Evolutionary conservation across 2,797 vertebrate genomes (phyloP).

Genomic region (Melanitta fusca): DNA sequence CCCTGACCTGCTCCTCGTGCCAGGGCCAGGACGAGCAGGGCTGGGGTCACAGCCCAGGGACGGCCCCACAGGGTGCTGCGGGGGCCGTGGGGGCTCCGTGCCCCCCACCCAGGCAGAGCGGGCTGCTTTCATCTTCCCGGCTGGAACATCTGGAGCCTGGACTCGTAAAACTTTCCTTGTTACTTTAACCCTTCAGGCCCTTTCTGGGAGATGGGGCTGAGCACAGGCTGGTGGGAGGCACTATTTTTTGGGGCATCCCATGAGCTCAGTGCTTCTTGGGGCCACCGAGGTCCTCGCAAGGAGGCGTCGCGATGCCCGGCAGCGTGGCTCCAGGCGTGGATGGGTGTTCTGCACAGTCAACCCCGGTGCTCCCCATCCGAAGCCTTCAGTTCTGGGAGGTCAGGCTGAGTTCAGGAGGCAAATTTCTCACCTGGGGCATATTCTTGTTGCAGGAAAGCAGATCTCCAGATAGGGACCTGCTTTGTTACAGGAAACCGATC

Average conservation of each 20-base stretch:
- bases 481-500: neutral
- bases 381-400: conserved; percentile 13
- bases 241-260: neutral
- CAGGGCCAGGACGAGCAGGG: neutral
- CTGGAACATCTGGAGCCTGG: conserved; percentile 45
- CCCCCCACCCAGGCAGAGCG: neutral
- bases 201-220: neutral
- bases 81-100: neutral
- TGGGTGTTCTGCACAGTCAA: neutral
- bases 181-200: conserved; percentile 38
- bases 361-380: neutral
- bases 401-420: conserved; percentile 20
- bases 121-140: conserved; percentile 51
- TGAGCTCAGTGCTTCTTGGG: neutral
- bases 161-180: conserved; percentile 23
- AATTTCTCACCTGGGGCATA: conserved; percentile 46
- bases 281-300: neutral
- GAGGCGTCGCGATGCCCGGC: neutral
- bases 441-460: conserved; percentile 27
- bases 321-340: fast-evolving
- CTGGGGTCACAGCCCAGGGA: neutral
- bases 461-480: conserved; percentile 24
- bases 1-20: neutral
- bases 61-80: neutral
- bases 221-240: fast-evolving